Evolutionary conservation across 1,140 invertebrate species (phyloP).

Genomic region (Saccostrea glomerata): DNA sequence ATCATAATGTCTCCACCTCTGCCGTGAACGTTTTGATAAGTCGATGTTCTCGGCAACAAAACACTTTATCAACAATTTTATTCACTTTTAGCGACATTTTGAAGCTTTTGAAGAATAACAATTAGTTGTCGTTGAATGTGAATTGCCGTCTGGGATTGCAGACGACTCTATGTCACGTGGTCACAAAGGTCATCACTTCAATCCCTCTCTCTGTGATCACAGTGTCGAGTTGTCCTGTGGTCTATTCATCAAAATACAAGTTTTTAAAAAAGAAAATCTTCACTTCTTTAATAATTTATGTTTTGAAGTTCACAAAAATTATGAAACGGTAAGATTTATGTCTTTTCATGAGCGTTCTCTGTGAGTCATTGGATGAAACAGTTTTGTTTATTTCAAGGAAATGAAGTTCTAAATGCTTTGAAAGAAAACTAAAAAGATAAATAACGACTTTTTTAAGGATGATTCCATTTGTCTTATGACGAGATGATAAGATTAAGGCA

Average conservation of each 20-base stretch:
- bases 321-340: neutral
- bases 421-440: neutral
- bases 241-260: neutral
- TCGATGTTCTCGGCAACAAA: neutral
- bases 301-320: neutral
- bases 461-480: neutral
- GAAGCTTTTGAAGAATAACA: neutral
- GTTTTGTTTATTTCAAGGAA: neutral
- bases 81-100: slow-evolving; percentile 16
- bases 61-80: neutral
- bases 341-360: neutral
- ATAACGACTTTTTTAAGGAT: neutral
- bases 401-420: neutral
- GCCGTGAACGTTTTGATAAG: neutral
- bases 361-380: neutral
- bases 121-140: neutral
- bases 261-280: neutral
- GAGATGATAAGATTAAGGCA: neutral
- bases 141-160: neutral
- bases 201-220: neutral
- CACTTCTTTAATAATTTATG: neutral
- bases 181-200: slow-evolving; percentile 7
- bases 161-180: neutral
- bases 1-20: neutral
- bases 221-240: slow-evolving; percentile 12